Percentiles rank a stretch among this genome's conserved stretches.
Evolutionary conservation across 1,140 invertebrate species (phyloP).

Genomic region (Tigriopus japonicus): DNA sequence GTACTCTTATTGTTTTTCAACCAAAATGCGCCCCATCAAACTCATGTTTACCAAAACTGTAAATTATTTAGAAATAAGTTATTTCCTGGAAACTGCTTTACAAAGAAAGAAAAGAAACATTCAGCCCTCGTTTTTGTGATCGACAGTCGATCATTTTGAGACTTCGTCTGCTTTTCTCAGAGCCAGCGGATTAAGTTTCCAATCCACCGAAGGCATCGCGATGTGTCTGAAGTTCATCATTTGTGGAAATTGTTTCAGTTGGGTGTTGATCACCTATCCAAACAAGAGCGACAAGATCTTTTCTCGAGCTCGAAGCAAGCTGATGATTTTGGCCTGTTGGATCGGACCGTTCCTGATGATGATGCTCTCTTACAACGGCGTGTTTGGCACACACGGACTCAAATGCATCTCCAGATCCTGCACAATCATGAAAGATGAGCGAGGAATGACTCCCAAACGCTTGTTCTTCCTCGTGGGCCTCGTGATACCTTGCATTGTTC

Average conservation of each 20-base stretch:
- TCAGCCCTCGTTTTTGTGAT: too few species aligned
- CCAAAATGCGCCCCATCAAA: too few species aligned
- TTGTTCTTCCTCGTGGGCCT: conserved; percentile 2
- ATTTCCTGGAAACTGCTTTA: too few species aligned
- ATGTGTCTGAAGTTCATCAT: not conserved
- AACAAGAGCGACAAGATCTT: not conserved
- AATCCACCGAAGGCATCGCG: too few species aligned
- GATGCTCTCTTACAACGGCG: not conserved
- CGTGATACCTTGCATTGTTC: not conserved
- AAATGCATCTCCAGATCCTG: conserved; percentile 1
- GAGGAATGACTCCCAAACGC: not conserved
- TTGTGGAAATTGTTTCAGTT: not conserved
- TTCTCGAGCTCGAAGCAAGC: not conserved
- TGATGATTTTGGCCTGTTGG: conserved; percentile 4
- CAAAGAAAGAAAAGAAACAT: too few species aligned
- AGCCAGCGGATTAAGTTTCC: too few species aligned
- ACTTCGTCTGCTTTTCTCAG: too few species aligned
- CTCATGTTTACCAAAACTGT: too few species aligned
- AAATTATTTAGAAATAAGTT: too few species aligned
- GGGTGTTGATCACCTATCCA: conserved; percentile 4
- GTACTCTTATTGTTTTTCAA: too few species aligned
- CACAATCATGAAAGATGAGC: not conserved
- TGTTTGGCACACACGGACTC: not conserved
- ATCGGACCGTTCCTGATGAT: not conserved
- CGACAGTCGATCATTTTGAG: too few species aligned